Percentiles rank a stretch among this genome's conserved stretches.
These are phyloP conservation scores for Ispidina picta DNA, from an alignment of 2,797 vertebrate genomes.

Conservation along the genomic window DNA sequence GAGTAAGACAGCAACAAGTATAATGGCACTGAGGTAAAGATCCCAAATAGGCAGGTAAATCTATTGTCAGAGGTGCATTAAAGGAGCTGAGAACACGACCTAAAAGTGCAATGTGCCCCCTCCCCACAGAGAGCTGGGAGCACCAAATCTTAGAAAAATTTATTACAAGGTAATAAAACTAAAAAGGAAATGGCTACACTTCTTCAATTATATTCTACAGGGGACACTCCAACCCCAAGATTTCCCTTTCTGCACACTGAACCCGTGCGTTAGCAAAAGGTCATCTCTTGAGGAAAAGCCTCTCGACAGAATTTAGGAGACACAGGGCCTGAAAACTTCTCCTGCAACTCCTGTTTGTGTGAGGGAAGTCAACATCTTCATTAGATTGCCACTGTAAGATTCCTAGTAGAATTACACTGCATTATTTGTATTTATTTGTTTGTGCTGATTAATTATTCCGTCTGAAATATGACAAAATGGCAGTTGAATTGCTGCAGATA, in stretches of 20 bases:
- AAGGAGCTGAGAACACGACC: not conserved
- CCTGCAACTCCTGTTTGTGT: not conserved
- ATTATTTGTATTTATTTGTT: not conserved
- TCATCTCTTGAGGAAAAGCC: not conserved
- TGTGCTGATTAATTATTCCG: not conserved
- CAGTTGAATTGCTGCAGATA: constrained; percentile 68
- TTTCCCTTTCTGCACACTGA: not conserved
- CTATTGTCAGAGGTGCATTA: not conserved
- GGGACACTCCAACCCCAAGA: not conserved
- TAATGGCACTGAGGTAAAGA: constrained; percentile 22
- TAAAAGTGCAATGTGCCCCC: not conserved
- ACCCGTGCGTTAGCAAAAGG: not conserved
- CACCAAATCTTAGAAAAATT: not conserved
- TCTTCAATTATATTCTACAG: not conserved
- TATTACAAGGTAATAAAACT: not conserved
- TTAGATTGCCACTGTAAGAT: not conserved
- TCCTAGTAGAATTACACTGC: not conserved
- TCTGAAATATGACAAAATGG: constrained; percentile 52
- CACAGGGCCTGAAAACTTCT: not conserved
- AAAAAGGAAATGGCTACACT: not conserved
- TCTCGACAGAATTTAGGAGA: not conserved
- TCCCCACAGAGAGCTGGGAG: not conserved
- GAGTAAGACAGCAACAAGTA: constrained; percentile 78
- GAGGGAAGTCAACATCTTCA: not conserved
- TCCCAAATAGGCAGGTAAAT: not conserved